These are phyloP conservation scores for Eudasyphora cyanicolor DNA, from an alignment of 2,888 invertebrate genomes.

Conservation along the genomic window DNA sequence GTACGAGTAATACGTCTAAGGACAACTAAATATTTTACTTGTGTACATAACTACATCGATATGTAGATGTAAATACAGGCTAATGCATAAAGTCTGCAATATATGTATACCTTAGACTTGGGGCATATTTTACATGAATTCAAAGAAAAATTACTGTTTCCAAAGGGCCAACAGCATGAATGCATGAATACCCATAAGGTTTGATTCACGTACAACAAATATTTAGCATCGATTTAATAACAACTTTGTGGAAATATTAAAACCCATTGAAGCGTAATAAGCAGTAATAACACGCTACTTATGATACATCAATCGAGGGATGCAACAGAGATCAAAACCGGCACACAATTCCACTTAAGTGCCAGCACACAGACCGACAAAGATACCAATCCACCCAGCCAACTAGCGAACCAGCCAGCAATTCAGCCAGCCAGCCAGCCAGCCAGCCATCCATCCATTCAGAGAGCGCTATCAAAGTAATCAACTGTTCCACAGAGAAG, in stretches of 20 bases:
- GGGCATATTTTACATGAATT: not conserved
- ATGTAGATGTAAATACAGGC: too few relatives aligned
- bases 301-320: slow-evolving; percentile 51
- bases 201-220: slow-evolving; percentile 68
- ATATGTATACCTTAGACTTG: too few relatives aligned
- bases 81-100: too few relatives aligned
- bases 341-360: slow-evolving; percentile 36
- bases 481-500: slow-evolving; percentile 64
- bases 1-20: not conserved
- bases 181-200: not conserved
- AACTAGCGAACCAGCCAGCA: slow-evolving; percentile 51
- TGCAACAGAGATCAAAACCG: slow-evolving; percentile 28
- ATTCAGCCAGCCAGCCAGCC: too few relatives aligned
- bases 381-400: slow-evolving; percentile 57
- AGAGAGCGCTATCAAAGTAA: slow-evolving; percentile 73
- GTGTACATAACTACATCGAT: not conserved
- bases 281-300: slow-evolving; percentile 78
- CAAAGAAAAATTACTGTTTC: not conserved
- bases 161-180: slow-evolving; percentile 7
- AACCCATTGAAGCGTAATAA: slow-evolving; percentile 77
- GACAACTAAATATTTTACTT: not conserved
- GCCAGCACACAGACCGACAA: slow-evolving; percentile 18
- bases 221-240: slow-evolving; percentile 72
- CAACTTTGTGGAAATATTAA: slow-evolving; percentile 76
- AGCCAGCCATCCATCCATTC: slow-evolving; percentile 60